Evolutionary conservation across 2,888 invertebrate species (phyloP), one percentile per base, ranked within the genome.

Genomic region (Polydrusus pterygomalis): DNA sequence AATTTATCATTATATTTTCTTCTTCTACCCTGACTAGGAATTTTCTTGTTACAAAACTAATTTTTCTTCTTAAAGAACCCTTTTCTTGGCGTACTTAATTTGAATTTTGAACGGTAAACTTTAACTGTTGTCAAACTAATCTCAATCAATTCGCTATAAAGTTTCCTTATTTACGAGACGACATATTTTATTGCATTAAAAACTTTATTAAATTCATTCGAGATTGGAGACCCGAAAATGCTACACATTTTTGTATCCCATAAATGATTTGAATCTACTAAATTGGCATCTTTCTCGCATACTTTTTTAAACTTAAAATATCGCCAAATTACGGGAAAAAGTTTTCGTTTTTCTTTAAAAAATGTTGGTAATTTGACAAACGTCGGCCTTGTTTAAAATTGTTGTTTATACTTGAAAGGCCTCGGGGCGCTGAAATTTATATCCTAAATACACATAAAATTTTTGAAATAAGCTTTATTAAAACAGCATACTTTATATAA

Each of bases 251-350:
- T n/a, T 30, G 13, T 56, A 20, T n/a, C 30, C 30, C n/a, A n/a
- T 30, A 56, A 56, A 56, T 13, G 30, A 30, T 30, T 56, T 56
- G 30, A 30, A 56, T 56, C 30, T 30, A 25, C 2, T 30, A 54
- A 56, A 56, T 56, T 56, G 56, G 30, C n/a, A 13, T 20, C 17
- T 51, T 7, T 2, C 30, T 30, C 15, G n/a, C 30, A 30, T 10
- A n/a, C 56, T 56, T 56, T n/a, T n/a, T 51, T 20, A 20, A 51
- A 51, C 20, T 51, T 20, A n/a, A 30, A n/a, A 30, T 56, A 56
- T 30, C 8, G 56, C 30, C n/a, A 30, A 56, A n/a, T 56, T 56
- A 30, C 30, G 15, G 7, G 8, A 56, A 30, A 56, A 56, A 56
- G 30, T 56, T 56, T n/a, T 30, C 10, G 25, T 13, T 56, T 30